Base-by-base conservation (phyloP, 2,797 vertebrate species). In the Notolepis coatsorum region DNA sequence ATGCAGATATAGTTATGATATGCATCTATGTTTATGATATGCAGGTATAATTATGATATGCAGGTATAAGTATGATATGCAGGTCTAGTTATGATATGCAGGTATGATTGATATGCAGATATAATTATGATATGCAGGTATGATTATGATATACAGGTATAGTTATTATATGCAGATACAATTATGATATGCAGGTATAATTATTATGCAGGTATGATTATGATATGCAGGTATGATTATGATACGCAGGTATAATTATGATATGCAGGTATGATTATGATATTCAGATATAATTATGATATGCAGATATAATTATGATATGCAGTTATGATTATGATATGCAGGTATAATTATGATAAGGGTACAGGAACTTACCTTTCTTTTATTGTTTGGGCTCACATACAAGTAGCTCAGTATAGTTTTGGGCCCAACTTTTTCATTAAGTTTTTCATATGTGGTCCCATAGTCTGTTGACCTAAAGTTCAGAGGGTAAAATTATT, bases 381-480 rank as follows among this genome's bases (percentile, higher is more conserved):
- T 92, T 77, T 97, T 98, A 88, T 98, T 97, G 73, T 96, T 98
- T 4, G 96, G 96, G 77, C 95, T 97, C 80, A 97, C 96, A 7
- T 98, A 98, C 69, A 98, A 86, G 87, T 98, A 98, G 87, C 95
- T 98, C 84, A 98, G 84, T 75, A 98, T 95, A 43, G 94, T 95
- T 88, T 97, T 97, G 69, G 91, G 88, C 9, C 96, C 96, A 25
- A 97, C 94, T 93, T 95, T 96, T 74, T 97, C 95, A 65, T 97
- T 97, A 77, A 97, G 84, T 73, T 97, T 98, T 87, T 97, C 95
- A 42, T 98, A 97, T 0, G 95, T 98, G 70, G 95, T 95, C 74
- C 96, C 96, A 75, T 97, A 97, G 92, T 97, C 95, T 1, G 95
- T 97, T 91, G 96, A 98, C 92, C 96, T 98, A 86, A 80, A 94